A percentile compares a stretch with the other conserved stretches of the same genome.
phyloP scores from a whole-genome alignment of 2,113 vertebrate genomes.

The Carollia perspicillata region DNA sequence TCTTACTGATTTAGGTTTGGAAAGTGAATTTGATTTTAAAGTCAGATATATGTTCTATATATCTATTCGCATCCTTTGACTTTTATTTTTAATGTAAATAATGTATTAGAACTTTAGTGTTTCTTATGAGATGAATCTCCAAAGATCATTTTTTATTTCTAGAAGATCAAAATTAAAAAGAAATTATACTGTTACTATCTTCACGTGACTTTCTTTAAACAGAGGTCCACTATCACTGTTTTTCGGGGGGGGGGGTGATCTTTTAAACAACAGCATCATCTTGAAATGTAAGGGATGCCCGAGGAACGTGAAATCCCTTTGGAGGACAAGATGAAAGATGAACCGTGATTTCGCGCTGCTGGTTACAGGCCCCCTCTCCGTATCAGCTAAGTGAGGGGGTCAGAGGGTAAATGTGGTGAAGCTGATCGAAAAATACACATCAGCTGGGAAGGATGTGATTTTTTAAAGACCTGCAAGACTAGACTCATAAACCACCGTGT shows the following conservation, averaged over 20 bases:
- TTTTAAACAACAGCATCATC: neutral
- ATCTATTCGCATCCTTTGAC: neutral
- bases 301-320: neutral
- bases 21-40: neutral
- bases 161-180: neutral
- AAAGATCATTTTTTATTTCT: neutral
- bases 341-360: neutral
- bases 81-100: neutral
- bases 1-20: neutral
- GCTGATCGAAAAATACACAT: constrained; percentile 11
- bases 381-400: neutral
- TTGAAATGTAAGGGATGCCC: neutral
- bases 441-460: neutral
- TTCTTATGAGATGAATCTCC: neutral
- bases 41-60: neutral
- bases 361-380: neutral
- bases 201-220: neutral
- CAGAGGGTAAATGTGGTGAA: neutral
- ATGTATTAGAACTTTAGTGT: neutral
- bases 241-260: neutral
- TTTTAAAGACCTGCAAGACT: neutral
- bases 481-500: neutral
- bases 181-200: neutral
- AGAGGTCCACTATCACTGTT: neutral
- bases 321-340: neutral